These are phyloP conservation scores for Stenopsyche tienmushanensis DNA, from an alignment of 1,140 invertebrate genomes.

Conservation along the genomic window DNA sequence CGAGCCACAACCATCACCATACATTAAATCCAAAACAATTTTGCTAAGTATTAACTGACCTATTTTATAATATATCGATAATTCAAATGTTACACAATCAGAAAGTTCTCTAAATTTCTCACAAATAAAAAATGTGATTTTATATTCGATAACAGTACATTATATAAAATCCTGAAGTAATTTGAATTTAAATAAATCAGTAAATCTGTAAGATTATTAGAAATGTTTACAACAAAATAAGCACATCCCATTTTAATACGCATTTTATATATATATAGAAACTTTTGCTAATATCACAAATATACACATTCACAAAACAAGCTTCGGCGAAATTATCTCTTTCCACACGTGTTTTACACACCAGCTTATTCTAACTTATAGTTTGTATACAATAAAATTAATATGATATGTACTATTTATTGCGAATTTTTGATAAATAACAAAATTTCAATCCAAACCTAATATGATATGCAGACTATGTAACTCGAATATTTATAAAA, in stretches of 20 bases:
- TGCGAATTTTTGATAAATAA: no score
- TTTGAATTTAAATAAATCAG: not conserved
- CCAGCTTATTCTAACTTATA: slow-evolving; percentile 41
- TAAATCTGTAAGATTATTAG: no score
- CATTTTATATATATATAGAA: slow-evolving; percentile 23
- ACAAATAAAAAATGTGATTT: slow-evolving; percentile 2
- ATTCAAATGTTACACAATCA: no score
- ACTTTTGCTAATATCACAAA: slow-evolving; percentile 23
- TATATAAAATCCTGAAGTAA: not conserved
- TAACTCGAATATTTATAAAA: no score
- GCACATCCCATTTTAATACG: slow-evolving; percentile 18
- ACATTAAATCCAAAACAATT: not conserved
- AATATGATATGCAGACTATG: no score
- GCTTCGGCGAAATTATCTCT: slow-evolving; percentile 38
- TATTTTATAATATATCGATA: no score
- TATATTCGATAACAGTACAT: not conserved
- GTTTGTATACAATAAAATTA: slow-evolving; percentile 22
- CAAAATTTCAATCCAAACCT: no score
- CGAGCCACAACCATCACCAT: no score
- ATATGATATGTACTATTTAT: no score
- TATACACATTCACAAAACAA: slow-evolving; percentile 37
- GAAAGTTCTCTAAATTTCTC: no score
- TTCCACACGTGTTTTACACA: slow-evolving; percentile 36
- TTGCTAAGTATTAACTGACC: no score
- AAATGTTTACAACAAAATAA: not conserved